Evolutionary conservation across 2,113 vertebrate species (phyloP).

Genomic region (Melanerpes aurifrons): DNA sequence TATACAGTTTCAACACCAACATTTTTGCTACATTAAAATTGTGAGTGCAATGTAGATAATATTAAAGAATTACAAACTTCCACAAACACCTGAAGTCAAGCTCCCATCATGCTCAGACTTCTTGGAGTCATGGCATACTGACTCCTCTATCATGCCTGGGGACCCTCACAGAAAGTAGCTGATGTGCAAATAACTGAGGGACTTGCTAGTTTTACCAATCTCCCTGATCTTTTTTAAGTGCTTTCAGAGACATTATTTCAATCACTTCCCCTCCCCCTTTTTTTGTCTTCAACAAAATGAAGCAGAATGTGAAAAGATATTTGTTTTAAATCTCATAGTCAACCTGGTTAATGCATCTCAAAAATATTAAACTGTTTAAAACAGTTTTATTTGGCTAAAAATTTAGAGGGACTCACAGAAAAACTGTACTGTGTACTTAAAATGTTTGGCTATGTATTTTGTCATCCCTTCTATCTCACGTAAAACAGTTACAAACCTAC

Average conservation of each 20-base stretch:
- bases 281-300: neutral
- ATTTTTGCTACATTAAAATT: neutral
- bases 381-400: neutral
- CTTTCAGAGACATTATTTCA: neutral
- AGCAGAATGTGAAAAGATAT: neutral
- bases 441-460: neutral
- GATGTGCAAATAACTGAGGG: neutral
- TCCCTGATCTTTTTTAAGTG: neutral
- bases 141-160: neutral
- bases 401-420: neutral
- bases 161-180: neutral
- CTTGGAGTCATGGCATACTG: neutral
- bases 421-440: neutral
- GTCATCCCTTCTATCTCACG: neutral
- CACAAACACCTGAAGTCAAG: neutral
- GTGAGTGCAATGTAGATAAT: neutral
- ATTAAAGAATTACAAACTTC: neutral
- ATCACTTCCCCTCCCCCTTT: neutral
- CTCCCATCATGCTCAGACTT: neutral
- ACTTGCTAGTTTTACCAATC: neutral
- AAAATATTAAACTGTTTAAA: neutral
- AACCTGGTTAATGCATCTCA: neutral
- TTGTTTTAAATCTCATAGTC: neutral
- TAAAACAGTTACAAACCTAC: neutral
- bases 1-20: neutral